These are phyloP conservation scores for Leptopilina clavipes DNA, from an alignment of 1,140 invertebrate genomes.

Conservation along the genomic window DNA sequence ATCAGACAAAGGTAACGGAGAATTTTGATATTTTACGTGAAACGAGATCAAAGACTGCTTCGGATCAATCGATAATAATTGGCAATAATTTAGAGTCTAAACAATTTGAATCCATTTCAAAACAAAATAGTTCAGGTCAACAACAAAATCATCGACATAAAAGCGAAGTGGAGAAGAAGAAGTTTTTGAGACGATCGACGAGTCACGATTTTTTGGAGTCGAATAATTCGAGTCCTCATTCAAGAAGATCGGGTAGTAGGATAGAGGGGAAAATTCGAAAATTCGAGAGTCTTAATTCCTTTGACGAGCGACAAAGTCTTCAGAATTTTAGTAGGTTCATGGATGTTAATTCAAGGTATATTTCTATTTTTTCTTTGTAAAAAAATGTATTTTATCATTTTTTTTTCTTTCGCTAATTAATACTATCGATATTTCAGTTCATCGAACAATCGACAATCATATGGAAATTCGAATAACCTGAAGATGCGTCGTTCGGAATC, in stretches of 20 bases:
- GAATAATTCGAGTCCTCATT: conserved; percentile 73
- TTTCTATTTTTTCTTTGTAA: not conserved
- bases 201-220: conserved; percentile 58
- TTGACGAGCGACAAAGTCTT: conserved; percentile 63
- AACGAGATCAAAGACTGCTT: not conserved
- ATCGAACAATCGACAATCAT: not conserved
- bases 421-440: not conserved
- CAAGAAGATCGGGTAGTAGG: conserved; percentile 69
- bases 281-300: conserved; percentile 70
- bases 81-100: conserved; percentile 36
- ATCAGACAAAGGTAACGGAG: conserved; percentile 14
- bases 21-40: not conserved
- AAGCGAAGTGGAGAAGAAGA: conserved; percentile 59
- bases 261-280: conserved; percentile 67
- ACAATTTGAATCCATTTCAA: conserved; percentile 46
- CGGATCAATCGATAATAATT: conserved; percentile 18
- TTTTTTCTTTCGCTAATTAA: too few relatives aligned
- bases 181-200: conserved; percentile 52
- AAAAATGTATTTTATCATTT: too few relatives aligned
- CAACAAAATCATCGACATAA: conserved; percentile 32
- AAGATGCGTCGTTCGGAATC: conserved; percentile 68
- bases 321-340: conserved; percentile 47
- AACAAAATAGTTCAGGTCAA: not conserved
- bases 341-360: not conserved
- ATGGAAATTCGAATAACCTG: conserved; percentile 23